Evolutionary conservation across 92 coral and sea anemone species (phyloP).

Genomic region (Actinostola sp.): DNA sequence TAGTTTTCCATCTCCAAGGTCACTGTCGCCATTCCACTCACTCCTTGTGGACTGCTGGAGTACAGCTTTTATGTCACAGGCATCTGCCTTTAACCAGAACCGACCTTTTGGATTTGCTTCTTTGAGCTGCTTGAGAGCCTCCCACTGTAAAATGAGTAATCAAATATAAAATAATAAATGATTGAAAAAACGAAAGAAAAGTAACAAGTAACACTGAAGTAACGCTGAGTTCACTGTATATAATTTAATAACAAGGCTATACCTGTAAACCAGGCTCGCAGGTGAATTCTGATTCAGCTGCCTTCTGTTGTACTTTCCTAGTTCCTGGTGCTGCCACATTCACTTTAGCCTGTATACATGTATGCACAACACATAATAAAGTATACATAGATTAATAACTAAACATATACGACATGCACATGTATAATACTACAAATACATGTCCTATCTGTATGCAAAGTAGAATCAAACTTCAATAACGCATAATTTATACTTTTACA

Average conservation of each 20-base stretch:
- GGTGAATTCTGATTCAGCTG: slow-evolving; percentile 2
- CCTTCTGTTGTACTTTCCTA: not conserved
- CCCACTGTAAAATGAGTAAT: slow-evolving; percentile 2
- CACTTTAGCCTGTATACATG: slow-evolving; percentile 17
- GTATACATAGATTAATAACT: too few species aligned
- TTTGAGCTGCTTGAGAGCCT: slow-evolving; percentile 8
- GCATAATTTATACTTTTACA: too few species aligned
- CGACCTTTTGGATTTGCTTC: slow-evolving; percentile 21
- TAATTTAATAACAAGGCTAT: too few species aligned
- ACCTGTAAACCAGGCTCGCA: slow-evolving; percentile 20
- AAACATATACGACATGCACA: too few species aligned
- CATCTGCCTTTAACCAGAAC: slow-evolving; percentile 45
- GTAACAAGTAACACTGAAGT: too few species aligned
- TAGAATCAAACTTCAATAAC: too few species aligned
- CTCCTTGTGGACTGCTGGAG: slow-evolving; percentile 25
- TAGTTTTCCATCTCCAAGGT: slow-evolving; percentile 12
- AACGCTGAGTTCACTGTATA: too few species aligned
- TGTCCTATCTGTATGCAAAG: too few species aligned
- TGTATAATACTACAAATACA: too few species aligned
- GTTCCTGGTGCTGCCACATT: slow-evolving; percentile 21
- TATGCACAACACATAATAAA: too few species aligned
- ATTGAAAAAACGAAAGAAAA: too few species aligned
- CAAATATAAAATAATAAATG: not conserved
- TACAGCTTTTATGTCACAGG: slow-evolving; percentile 34
- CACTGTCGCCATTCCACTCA: slow-evolving; percentile 31